phyloP scores from a whole-genome alignment of 2,888 invertebrate genomes.

The Papilio protenor region DNA sequence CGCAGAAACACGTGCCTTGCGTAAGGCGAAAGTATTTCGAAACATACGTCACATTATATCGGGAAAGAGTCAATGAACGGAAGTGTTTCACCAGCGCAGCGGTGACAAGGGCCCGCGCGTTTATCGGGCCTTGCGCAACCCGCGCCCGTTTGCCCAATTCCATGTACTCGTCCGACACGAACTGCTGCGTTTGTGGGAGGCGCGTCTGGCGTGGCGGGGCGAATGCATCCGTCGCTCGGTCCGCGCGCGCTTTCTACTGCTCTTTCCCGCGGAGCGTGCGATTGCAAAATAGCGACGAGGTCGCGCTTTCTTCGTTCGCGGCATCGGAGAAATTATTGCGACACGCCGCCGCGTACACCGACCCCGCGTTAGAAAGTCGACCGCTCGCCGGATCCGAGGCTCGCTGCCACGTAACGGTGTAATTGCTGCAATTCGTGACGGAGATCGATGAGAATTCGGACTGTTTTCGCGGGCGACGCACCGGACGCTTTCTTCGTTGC shows the following conservation, averaged over 20 bases:
- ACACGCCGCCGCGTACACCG: slow-evolving; percentile 80
- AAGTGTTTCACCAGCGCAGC: slow-evolving; percentile 80
- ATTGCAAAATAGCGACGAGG: slow-evolving; percentile 83
- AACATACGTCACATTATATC: slow-evolving; percentile 74
- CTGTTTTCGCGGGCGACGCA: slow-evolving; percentile 79
- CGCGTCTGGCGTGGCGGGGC: slow-evolving; percentile 50
- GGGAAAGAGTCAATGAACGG: slow-evolving; percentile 84
- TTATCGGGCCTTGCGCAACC: slow-evolving; percentile 79
- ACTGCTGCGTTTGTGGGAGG: slow-evolving; percentile 55
- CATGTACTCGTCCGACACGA: slow-evolving; percentile 57
- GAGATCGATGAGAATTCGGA: slow-evolving; percentile 75
- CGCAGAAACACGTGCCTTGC: slow-evolving; percentile 58
- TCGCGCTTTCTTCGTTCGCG: slow-evolving; percentile 84
- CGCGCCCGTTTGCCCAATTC: slow-evolving; percentile 74
- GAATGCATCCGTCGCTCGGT: slow-evolving; percentile 56
- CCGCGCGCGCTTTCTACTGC: slow-evolving; percentile 36
- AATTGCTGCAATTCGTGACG: slow-evolving; percentile 80
- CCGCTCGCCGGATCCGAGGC: slow-evolving; percentile 82
- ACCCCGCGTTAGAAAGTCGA: slow-evolving; percentile 84
- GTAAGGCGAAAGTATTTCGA: slow-evolving; percentile 73
- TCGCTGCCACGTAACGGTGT: slow-evolving; percentile 78
- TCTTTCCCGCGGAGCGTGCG: slow-evolving; percentile 54
- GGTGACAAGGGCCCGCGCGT: slow-evolving; percentile 77
- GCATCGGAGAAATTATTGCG: slow-evolving; percentile 83
- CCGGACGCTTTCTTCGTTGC: slow-evolving; percentile 82